phyloP scores from a whole-genome alignment of 2,888 invertebrate genomes.

The Linyphia triangularis region DNA sequence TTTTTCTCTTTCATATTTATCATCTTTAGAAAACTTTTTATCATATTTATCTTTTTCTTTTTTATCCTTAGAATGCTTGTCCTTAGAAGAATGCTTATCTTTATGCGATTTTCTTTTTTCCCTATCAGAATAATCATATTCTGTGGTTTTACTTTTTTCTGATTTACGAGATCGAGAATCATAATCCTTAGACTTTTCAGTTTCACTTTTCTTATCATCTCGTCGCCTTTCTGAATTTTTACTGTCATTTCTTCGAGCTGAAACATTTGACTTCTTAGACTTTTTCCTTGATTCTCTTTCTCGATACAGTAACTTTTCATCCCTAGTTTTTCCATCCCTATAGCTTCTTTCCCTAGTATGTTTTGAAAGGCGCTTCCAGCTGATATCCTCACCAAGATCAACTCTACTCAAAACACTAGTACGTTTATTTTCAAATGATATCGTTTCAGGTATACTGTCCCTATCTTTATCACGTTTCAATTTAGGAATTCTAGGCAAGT shows the following conservation, averaged over 20 bases:
- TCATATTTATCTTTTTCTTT: conserved; percentile 66
- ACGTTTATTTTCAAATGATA: conserved; percentile 71
- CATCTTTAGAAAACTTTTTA: conserved; percentile 67
- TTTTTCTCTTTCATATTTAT: conserved; percentile 69
- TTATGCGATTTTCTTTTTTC: conserved; percentile 66
- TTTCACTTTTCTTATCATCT: conserved; percentile 78
- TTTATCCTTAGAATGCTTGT: conserved; percentile 65
- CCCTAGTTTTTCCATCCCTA: conserved; percentile 82
- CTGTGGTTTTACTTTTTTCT: conserved; percentile 55
- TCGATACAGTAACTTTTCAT: conserved; percentile 79
- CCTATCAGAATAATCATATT: conserved; percentile 59
- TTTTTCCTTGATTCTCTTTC: conserved; percentile 78
- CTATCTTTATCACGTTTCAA: conserved; percentile 76
- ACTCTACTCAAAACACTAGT: conserved; percentile 75
- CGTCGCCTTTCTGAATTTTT: conserved; percentile 60
- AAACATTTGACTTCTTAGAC: conserved; percentile 61
- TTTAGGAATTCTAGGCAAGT: conserved; percentile 78
- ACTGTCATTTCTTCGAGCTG: conserved; percentile 69
- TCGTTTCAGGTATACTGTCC: conserved; percentile 49
- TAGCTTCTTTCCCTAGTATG: conserved; percentile 89
- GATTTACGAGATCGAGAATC: conserved; percentile 60
- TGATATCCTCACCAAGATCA: conserved; percentile 77
- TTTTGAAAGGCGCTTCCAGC: conserved; percentile 90
- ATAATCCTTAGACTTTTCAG: conserved; percentile 76
- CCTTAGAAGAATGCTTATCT: conserved; percentile 64